Evolutionary conservation across 1,140 invertebrate species (phyloP), one percentile per base, ranked within the genome.

Genomic region (Chlorops oryzae): DNA sequence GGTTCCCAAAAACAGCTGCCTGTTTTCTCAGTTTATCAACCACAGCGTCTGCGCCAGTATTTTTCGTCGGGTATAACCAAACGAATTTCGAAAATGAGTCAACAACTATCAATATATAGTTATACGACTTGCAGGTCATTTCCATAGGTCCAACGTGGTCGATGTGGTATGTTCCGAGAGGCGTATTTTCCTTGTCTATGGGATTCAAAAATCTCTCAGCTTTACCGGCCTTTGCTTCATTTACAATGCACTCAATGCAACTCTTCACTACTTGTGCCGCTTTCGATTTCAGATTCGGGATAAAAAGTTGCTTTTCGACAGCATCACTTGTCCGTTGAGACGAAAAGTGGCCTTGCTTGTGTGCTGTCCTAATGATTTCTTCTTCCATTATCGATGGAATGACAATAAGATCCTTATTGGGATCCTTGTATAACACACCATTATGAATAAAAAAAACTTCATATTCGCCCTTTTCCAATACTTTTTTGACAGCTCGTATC

Each of bases 21-120:
- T 52, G 58, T 10, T 50, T 44, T 1, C 52, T 55, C 3, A 68
- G 42, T 41, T 58, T 65, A 6, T 58, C 39, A 2, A 50, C 21
- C 1, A 57, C 41, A 40, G 10, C 18, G 12, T 50, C 41, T 43
- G 41, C 18, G 12, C 18, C 23, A 9, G 41, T 43, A 10, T 20
- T 10, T 43, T 43, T 43, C 5, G 23, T 43, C 0, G 57, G 57
- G 47, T 65, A 73, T 20, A 75, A n/a, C 59, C 63, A 72, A 3
- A 58, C 51, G 56, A 74, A 75, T 39, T 74, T 74, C 2, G 62
- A 61, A 56, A 73, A 74, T 1, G 50, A 63, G 52, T 73, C 71
- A 5, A 72, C 48, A 0, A 74, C 50, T 0, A 56, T 62, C 0
- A 75, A 58, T 5, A 74, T 58, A 55, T 73, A 57, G 13, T 64